Evolutionary conservation across 1,140 invertebrate genomes (phyloP).

Genomic region (Bicyclus anynana): DNA sequence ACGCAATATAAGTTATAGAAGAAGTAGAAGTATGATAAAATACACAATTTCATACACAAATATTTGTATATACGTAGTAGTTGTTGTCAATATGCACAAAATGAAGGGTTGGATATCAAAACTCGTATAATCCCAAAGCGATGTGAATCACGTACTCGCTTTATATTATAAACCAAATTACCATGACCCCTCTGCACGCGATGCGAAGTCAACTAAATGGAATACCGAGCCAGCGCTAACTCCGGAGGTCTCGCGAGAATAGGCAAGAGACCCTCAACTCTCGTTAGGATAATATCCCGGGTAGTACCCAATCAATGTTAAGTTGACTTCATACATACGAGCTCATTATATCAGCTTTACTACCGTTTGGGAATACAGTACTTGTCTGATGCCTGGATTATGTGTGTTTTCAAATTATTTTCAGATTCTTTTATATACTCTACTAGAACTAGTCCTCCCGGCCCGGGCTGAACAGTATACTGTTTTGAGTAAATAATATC

Average conservation of each 20-base stretch:
- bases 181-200: conserved; percentile 4
- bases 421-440: no score
- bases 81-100: conserved; percentile 3
- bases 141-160: conserved; percentile 12
- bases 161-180: conserved; percentile 8
- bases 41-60: no score
- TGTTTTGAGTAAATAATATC: no score
- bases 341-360: not conserved
- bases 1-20: no score
- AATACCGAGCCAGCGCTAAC: conserved; percentile 3
- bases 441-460: no score
- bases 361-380: not conserved
- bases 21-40: no score
- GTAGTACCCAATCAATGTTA: conserved; percentile 13
- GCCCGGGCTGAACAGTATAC: no score
- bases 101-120: conserved; percentile 8
- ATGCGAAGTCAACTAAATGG: conserved; percentile 1
- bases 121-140: conserved; percentile 1
- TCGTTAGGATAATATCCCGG: conserved; percentile 23
- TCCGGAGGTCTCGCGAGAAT: conserved; percentile 12
- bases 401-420: no score
- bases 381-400: not conserved
- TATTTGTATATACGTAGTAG: not conserved
- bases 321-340: conserved; percentile 17
- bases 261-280: conserved; percentile 14